Evolutionary conservation across 1,140 invertebrate species (phyloP).

Genomic region (Phocides pigmalion): DNA sequence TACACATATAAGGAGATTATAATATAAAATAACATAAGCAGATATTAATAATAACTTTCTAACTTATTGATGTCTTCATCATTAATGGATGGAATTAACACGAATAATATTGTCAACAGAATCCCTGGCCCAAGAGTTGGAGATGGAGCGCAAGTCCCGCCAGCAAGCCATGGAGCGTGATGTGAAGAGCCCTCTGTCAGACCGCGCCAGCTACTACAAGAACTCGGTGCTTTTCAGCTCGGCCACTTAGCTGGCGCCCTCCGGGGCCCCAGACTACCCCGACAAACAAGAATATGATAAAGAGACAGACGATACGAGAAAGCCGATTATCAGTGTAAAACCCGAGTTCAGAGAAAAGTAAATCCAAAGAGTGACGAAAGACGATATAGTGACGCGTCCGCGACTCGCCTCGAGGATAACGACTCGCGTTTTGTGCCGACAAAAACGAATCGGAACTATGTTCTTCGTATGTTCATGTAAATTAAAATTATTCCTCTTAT

Average conservation of each 20-base stretch:
- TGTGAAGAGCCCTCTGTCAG: constrained; percentile 93
- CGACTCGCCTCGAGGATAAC: constrained; percentile 11
- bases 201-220: constrained; percentile 92
- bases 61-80: no score
- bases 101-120: constrained; percentile 84
- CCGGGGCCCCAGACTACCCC: constrained; percentile 74
- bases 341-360: constrained; percentile 81
- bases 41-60: no score
- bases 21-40: no score
- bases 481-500: constrained; percentile 60
- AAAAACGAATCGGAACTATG: constrained; percentile 34
- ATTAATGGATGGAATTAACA: background rate
- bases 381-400: constrained; percentile 7
- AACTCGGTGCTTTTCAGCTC: constrained; percentile 93
- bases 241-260: constrained; percentile 88
- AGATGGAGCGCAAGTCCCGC: constrained; percentile 92
- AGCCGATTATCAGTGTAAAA: constrained; percentile 83
- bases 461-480: constrained; percentile 47
- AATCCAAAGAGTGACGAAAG: constrained; percentile 51
- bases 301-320: constrained; percentile 68
- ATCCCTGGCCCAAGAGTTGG: constrained; percentile 92
- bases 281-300: constrained; percentile 59
- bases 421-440: constrained; percentile 31
- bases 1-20: no score
- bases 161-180: constrained; percentile 91